Evolutionary conservation across 1,140 invertebrate genomes (phyloP), one percentile per base, ranked within the genome.

Genomic region (Hesperophylax magnus): DNA sequence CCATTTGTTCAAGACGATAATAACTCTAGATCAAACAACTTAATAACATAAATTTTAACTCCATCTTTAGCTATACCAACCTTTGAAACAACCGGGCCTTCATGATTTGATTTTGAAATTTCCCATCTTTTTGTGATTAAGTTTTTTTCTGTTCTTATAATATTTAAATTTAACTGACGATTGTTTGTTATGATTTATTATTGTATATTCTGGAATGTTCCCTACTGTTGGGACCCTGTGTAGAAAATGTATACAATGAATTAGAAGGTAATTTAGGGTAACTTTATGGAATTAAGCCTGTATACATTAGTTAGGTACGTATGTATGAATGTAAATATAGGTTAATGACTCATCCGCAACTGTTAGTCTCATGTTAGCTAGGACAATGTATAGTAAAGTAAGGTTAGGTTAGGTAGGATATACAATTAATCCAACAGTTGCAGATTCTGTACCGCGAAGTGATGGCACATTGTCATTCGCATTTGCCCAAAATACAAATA

Each of bases 401-500:
- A 47, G 15, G n/a, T 71, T 71, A 24, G 20, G 63, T 58, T 69
- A 69, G 24, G 71, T 75, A 75, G 71, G 71, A 75, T 71, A 71
- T 52, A 20, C 67, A 71, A 71, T 71, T 71, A 52, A 52, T 52
- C 67, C 67, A 71, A 52, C 67, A 20, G 18, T 15, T 20, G 34
- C n/a, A 24, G 34, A 71, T 52, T 52, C 22, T 71, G 34, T 71
- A 71, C 63, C 20, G 63, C 63, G 31, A 67, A 47, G n/a, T 72
- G 18, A 75, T 75, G 71, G 71, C 71, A 75, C 24, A 75, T 75
- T 75, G 71, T 75, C 71, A 75, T 75, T 75, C 24, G 22, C 52
- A 74, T 72, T 67, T 75, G 54, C 52, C 71, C 52, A 17, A 75
- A 71, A 53, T 27, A 63, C 77, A 79, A 82, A 82, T 82, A 79